Conservation (phyloP, 1,140 invertebrate genomes). For the Drosophila equinoxialis region DNA sequence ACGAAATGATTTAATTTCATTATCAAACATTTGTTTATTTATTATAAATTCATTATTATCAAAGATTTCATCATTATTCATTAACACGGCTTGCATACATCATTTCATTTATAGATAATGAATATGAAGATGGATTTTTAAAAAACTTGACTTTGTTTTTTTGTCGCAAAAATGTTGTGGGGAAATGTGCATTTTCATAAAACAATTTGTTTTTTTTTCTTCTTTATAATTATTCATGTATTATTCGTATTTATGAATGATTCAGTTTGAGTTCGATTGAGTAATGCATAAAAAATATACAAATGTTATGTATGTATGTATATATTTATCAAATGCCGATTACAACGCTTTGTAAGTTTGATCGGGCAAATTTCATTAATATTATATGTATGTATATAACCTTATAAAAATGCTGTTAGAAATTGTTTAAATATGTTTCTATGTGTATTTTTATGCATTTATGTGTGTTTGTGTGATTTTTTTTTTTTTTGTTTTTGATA, state of each 20-base stretch:
- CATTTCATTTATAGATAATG: slow-evolving; percentile 38
- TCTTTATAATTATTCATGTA: slow-evolving; percentile 6
- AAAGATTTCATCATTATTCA: slow-evolving; percentile 49
- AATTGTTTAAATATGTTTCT: slow-evolving; percentile 12
- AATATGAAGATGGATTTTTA: slow-evolving; percentile 35
- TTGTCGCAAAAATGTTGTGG: too few relatives aligned
- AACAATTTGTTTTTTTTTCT: slow-evolving; percentile 33
- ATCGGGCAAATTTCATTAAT: slow-evolving; percentile 40
- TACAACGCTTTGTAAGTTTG: background rate
- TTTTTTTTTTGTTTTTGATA: slow-evolving; percentile 40
- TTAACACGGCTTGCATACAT: slow-evolving; percentile 55
- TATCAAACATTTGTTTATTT: slow-evolving; percentile 61
- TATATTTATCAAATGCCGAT: slow-evolving; percentile 5
- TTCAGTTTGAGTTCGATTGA: slow-evolving; percentile 9
- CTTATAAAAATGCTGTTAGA: slow-evolving; percentile 55
- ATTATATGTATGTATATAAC: slow-evolving; percentile 32
- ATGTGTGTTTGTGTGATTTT: slow-evolving; percentile 13
- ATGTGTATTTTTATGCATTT: slow-evolving; percentile 19
- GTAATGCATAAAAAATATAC: slow-evolving; percentile 51
- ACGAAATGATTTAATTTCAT: slow-evolving; percentile 1
- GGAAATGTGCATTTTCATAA: slow-evolving; percentile 53
- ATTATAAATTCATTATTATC: slow-evolving; percentile 59
- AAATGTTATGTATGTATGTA: background rate
- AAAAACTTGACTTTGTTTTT: slow-evolving; percentile 56
- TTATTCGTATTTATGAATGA: background rate